These are phyloP conservation scores for Drosophila yooni DNA, from an alignment of 2,888 invertebrate genomes.

Conservation along the genomic window DNA sequence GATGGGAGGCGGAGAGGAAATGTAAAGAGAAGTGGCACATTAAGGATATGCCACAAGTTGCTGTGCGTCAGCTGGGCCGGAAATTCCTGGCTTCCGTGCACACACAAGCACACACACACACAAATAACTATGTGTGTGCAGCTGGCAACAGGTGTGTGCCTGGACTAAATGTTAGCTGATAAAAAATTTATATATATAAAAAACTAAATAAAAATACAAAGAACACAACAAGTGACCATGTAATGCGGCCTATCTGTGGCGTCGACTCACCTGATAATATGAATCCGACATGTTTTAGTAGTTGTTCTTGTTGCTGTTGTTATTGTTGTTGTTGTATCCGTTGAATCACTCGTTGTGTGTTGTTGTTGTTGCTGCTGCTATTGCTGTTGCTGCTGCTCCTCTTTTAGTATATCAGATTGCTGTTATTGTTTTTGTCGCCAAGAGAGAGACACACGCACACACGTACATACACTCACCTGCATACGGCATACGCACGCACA, in stretches of 20 bases:
- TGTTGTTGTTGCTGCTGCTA: slow-evolving; percentile 19
- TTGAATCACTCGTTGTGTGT: slow-evolving; percentile 47
- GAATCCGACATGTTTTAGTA: slow-evolving; percentile 84
- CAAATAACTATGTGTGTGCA: slow-evolving; percentile 8
- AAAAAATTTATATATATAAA: slow-evolving; percentile 13
- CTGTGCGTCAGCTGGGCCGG: slow-evolving; percentile 67
- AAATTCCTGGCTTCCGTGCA: slow-evolving; percentile 50
- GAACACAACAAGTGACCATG: slow-evolving; percentile 36
- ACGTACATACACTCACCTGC: slow-evolving; percentile 31
- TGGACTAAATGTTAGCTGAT: slow-evolving; percentile 29
- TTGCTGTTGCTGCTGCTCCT: slow-evolving; percentile 34
- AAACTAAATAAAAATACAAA: slow-evolving; percentile 18
- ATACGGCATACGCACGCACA: slow-evolving; percentile 40
- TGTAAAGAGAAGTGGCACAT: slow-evolving; percentile 38
- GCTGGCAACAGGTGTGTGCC: slow-evolving; percentile 55
- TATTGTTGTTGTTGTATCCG: slow-evolving; percentile 36
- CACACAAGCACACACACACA: slow-evolving; percentile 2
- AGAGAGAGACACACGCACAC: slow-evolving; percentile 46
- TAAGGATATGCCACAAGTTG: slow-evolving; percentile 64
- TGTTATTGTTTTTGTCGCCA: slow-evolving; percentile 59
- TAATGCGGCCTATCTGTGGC: slow-evolving; percentile 49
- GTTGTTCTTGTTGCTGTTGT: slow-evolving; percentile 34
- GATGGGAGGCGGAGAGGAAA: slow-evolving; percentile 15
- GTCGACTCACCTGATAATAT: slow-evolving; percentile 84
- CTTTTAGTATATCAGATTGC: slow-evolving; percentile 41